Base-by-base conservation (phyloP, 2,888 invertebrate species). In the Pogonocherus hispidulus region DNA sequence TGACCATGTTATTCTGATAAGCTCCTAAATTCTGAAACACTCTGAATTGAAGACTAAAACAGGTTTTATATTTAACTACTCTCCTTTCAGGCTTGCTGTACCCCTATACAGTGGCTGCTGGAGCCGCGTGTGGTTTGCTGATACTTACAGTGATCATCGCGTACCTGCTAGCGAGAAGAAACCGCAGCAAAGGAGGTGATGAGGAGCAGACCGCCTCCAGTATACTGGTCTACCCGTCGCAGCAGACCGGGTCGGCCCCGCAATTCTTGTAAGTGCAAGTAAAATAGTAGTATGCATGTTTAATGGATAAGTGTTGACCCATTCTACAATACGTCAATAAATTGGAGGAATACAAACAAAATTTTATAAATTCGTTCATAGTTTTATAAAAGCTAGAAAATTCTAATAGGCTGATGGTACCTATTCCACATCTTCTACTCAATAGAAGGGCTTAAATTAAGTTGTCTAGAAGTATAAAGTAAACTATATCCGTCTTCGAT, bases 141-240 rank as follows among this genome's bases (percentile, higher is more conserved):
- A 77, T 89, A 23, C 81, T 89, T 59, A 81, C 73, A 37, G 63
- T 77, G 3, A 49, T 78, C 37, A 23, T 74, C 3, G 67, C 70
- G 85, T 81, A 86, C 74, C 86, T 87, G 86, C 86, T 79, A 8
- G 71, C 76, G 9, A 74, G 72, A 63, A 72, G 73, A 66, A 87
- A 87, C 69, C 87, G 88, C 79, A 87, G 87, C 74, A 84, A 84
- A 66, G 71, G 71, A 18, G 70, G 73, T 11, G 82, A 83, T 35
- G 82, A 81, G 18, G 83, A 84, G 55, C 87, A 87, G 76, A 86
- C 87, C 5, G 88, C 88, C 0, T 88, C 90, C 0, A 90, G 90
- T 32, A 90, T 91, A 70, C 86, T 91, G 56, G 90, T 91, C 70
- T 91, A 90, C 83, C 91, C 91, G 0, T 89, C 90, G 5, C 89